Evolutionary conservation across 2,113 vertebrate species (phyloP).

Genomic region (Ifrita kowaldi): DNA sequence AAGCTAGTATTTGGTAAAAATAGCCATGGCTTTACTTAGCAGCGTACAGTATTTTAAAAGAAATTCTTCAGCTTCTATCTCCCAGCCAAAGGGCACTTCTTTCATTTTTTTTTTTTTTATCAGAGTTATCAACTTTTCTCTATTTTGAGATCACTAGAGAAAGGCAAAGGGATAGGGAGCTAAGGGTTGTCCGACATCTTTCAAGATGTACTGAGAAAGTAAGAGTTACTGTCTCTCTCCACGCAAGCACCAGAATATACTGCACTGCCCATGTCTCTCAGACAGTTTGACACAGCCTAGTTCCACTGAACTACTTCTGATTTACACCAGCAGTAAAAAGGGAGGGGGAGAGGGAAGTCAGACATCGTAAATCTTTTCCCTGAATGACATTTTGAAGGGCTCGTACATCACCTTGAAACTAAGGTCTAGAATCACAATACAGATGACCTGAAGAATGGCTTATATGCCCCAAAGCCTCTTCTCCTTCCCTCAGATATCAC

Average conservation of each 20-base stretch:
- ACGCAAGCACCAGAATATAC: neutral
- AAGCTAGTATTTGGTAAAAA: neutral
- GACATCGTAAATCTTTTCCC: neutral
- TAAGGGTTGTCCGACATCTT: neutral
- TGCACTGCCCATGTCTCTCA: neutral
- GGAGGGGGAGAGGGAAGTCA: neutral
- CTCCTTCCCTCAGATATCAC: neutral
- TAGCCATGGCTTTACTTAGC: neutral
- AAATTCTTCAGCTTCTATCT: neutral
- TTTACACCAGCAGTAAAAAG: slow-evolving; percentile 2
- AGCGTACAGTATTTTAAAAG: neutral
- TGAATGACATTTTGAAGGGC: slow-evolving; percentile 17
- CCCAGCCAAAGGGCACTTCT: neutral
- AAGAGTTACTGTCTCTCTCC: neutral
- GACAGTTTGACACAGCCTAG: neutral
- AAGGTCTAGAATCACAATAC: neutral
- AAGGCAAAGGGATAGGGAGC: neutral
- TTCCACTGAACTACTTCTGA: slow-evolving; percentile 8
- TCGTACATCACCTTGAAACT: neutral
- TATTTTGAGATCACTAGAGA: neutral
- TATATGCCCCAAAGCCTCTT: neutral
- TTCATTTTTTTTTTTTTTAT: neutral
- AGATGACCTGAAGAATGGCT: neutral
- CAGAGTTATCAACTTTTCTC: neutral
- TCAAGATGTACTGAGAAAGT: neutral